Evolutionary conservation across 1,140 invertebrate genomes (phyloP).

Genomic region (Atta texana): DNA sequence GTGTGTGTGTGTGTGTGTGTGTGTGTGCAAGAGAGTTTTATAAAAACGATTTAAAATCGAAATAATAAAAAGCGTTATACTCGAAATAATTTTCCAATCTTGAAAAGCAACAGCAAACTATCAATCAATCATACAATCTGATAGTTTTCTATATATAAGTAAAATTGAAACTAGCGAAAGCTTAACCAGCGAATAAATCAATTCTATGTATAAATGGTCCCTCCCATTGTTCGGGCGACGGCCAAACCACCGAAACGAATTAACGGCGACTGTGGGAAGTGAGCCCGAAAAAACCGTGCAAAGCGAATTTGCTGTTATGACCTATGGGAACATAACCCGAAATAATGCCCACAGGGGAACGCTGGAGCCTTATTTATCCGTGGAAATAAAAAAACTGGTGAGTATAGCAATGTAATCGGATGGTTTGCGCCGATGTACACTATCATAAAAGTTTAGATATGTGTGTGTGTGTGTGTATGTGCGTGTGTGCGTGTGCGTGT

Average conservation of each 20-base stretch:
- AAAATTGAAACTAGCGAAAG: background rate
- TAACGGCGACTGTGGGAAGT: slow-evolving; percentile 48
- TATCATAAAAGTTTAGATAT: background rate
- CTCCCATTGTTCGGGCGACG: slow-evolving; percentile 8
- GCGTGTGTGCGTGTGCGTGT: too few relatives aligned
- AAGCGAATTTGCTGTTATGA: slow-evolving; percentile 62
- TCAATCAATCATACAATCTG: too few relatives aligned
- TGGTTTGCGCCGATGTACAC: background rate
- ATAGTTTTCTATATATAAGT: too few relatives aligned
- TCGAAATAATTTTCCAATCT: too few relatives aligned
- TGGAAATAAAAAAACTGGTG: slow-evolving; percentile 47
- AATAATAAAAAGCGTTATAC: slow-evolving; percentile 2
- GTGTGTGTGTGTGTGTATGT: too few relatives aligned
- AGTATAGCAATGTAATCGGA: slow-evolving; percentile 35
- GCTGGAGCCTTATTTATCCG: slow-evolving; percentile 61
- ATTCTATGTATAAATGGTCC: slow-evolving; percentile 36
- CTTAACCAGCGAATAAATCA: slow-evolving; percentile 51
- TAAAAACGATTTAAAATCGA: background rate
- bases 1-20: too few relatives aligned
- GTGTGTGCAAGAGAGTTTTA: background rate
- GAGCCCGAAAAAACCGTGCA: slow-evolving; percentile 42
- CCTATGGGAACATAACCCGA: slow-evolving; percentile 61
- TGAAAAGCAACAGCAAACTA: too few relatives aligned
- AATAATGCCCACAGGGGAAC: slow-evolving; percentile 47
- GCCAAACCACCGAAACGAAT: slow-evolving; percentile 49